phyloP scores from a whole-genome alignment of 2,888 invertebrate species.

The Drosophila cognata region DNA sequence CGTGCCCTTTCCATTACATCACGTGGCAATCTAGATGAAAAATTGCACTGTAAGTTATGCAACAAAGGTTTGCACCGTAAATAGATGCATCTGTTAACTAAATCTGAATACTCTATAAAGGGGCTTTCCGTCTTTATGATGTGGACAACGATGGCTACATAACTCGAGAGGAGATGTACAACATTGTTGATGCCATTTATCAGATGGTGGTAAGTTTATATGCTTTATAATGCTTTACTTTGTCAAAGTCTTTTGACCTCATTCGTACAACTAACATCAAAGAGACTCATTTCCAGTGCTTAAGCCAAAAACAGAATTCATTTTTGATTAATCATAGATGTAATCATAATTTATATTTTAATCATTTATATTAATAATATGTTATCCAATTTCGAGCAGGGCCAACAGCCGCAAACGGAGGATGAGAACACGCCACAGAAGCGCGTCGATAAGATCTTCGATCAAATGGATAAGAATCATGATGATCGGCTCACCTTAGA shows the following conservation, averaged over 20 bases:
- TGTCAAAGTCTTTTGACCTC: neutral
- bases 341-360: neutral
- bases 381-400: slow-evolving; percentile 89
- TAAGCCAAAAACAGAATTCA: no score
- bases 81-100: slow-evolving; percentile 90
- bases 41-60: slow-evolving; percentile 95
- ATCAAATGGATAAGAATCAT: slow-evolving; percentile 99
- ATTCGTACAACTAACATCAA: no score
- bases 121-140: slow-evolving; percentile 98
- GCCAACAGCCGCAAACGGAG: slow-evolving; percentile 94
- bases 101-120: slow-evolving; percentile 90
- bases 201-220: slow-evolving; percentile 96
- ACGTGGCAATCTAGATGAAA: slow-evolving; percentile 98
- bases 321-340: neutral
- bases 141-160: slow-evolving; percentile 98
- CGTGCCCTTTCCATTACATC: slow-evolving; percentile 99
- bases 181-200: slow-evolving; percentile 98
- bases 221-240: neutral
- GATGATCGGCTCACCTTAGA: slow-evolving; percentile 96
- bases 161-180: slow-evolving; percentile 97
- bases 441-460: slow-evolving; percentile 98
- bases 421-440: slow-evolving; percentile 97
- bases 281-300: neutral
- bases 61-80: slow-evolving; percentile 87
- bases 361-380: slow-evolving; percentile 4